Conservation (phyloP, 2,888 invertebrate species). For the Drosophila neutralis region DNA sequence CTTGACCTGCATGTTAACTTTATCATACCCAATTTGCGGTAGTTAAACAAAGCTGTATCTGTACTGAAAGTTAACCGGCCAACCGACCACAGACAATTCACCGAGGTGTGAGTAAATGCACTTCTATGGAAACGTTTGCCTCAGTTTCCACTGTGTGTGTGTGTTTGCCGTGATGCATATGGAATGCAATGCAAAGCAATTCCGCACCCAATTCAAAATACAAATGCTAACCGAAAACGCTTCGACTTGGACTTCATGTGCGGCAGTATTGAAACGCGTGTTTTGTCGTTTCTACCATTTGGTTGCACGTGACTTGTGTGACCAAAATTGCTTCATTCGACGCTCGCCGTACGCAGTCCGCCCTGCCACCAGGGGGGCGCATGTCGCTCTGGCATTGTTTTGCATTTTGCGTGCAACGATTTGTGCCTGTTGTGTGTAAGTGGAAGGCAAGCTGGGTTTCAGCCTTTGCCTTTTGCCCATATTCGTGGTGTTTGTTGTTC, state of each 20-base stretch:
- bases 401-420: conserved; percentile 78
- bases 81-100: background rate
- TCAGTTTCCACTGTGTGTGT: conserved; percentile 38
- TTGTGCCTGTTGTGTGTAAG: conserved; percentile 55
- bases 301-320: conserved; percentile 77
- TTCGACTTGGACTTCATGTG: conserved; percentile 43
- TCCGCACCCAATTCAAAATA: conserved; percentile 14
- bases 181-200: conserved; percentile 11
- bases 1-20: conserved; percentile 8
- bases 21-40: conserved; percentile 2
- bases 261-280: conserved; percentile 62
- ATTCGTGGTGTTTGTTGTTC: conserved; percentile 19
- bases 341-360: background rate
- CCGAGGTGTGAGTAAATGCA: conserved; percentile 32
- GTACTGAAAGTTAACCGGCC: conserved; percentile 6
- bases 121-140: conserved; percentile 25
- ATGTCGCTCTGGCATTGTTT: conserved; percentile 49
- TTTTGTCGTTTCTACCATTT: conserved; percentile 66
- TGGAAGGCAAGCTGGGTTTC: conserved; percentile 50
- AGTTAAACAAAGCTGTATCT: conserved; percentile 3
- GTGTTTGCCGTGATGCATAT: conserved; percentile 36
- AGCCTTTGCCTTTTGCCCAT: conserved; percentile 41
- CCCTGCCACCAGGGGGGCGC: background rate
- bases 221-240: conserved; percentile 13
- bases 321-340: conserved; percentile 40